Evolutionary conservation across 2,797 vertebrate species (phyloP), one percentile per base, ranked within the genome.

Genomic region (Scomberomorus guttatus): DNA sequence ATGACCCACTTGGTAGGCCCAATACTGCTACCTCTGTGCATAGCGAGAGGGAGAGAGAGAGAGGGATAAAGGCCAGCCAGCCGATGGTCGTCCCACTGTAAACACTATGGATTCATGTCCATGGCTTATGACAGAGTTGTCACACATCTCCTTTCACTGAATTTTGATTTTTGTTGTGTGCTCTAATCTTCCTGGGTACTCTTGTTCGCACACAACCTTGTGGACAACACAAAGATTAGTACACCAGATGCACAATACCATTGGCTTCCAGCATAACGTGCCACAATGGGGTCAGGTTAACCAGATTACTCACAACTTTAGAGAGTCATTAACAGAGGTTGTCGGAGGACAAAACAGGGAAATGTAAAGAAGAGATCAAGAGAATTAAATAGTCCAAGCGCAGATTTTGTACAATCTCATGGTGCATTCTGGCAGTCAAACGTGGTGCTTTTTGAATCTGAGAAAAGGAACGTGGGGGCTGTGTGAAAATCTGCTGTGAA

Each of bases 1-100:
- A 93, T 94, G 87, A 79, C 79, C 81, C 88, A 82, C 91, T 93
- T 79, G 72, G 87, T 87, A 85, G 88, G 64, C 68, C 91, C 88
- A 80, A 90, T 91, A 83, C 80, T 73, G 81, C 80, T 90, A 82
- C 83, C 81, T 83, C 85, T 77, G 69, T 83, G 83, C 78, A 80
- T 71, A 58, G 75, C 66, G 72, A 81, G 69, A 73, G 81, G 56
- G 81, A 54, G 48, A 42, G 72, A 29, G 67, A 39, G 50, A 17
- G 37, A 25, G 55, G 29, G 54, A 61, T 34, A 46, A 67, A 73
- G 59, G 37, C 37, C 39, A 13, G 27, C 50, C n/a, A 39, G 66
- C 51, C 37, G 63, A 64, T 1, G 2, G 76, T 44, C 74, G 88
- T 83, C 83, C 87, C 72, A 79, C 61, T 72, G 80, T 83, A 87